Evolutionary conservation across 2,888 invertebrate genomes (phyloP), one percentile per base, ranked within the genome.

Genomic region (Beris chalybata): DNA sequence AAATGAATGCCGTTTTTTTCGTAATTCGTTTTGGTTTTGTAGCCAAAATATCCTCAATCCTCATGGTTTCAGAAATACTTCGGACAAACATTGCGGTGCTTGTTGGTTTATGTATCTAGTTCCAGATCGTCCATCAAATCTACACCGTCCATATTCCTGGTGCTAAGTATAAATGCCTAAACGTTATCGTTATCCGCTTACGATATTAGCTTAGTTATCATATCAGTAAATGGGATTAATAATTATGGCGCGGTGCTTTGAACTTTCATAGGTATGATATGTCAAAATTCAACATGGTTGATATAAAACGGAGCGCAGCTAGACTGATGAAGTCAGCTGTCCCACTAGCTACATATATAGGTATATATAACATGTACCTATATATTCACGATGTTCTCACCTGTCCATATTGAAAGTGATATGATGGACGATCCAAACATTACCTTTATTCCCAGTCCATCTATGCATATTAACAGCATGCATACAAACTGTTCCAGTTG

Each of bases 161-260:
- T 38, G 38, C 61, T 61, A 43, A 43, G 29, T 43, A n/a, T 11
- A 30, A 61, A 15, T 48, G 15, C 9, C 13, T 30, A 45, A 64
- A 64, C 65, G 67, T 67, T 65, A 57, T 66, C 64, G 43, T 15
- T 30, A 65, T 55, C 43, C 53, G 53, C 70, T 67, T 50, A 59
- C 65, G 67, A 71, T 75, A 72, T 76, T 79, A 73, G 75, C 75
- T 75, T 72, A 75, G 72, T 76, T 75, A 78, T 78, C 77, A 78
- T 43, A 50, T 32, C 38, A 38, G 38, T 38, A 30, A 78, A 75
- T 73, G 74, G 78, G 77, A 79, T 79, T 78, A 78, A 71, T 70
- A 67, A 67, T 73, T 76, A 74, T 74, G 70, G 71, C 67, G 74
- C 73, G 74, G 74, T 70, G 68, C 71, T 74, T 75, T 75, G 74